phyloP scores from a whole-genome alignment of 2,113 vertebrate species.

The Bagarius yarrelli region DNA sequence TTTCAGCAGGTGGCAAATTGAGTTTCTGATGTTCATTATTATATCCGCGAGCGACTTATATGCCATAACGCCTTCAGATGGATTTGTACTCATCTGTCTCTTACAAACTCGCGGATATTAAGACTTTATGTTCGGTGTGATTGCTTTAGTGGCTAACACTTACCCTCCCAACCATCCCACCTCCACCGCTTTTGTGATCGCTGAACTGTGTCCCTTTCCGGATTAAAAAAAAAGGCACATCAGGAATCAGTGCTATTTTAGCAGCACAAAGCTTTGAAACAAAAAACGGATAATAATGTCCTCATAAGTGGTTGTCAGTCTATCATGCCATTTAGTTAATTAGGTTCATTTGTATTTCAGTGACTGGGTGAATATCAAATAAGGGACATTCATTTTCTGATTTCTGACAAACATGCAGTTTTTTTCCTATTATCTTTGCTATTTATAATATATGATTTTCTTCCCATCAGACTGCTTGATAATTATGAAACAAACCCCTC shows the following conservation, averaged over 20 bases:
- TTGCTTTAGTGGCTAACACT: not conserved
- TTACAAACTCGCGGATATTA: not conserved
- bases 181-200: not conserved
- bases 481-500: not conserved
- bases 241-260: constrained; percentile 4
- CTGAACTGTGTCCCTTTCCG: not conserved
- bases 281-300: constrained; percentile 15
- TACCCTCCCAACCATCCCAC: not conserved
- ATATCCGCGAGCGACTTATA: constrained; percentile 11
- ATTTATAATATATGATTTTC: not conserved
- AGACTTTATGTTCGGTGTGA: not conserved
- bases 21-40: constrained; percentile 43
- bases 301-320: not conserved
- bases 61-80: not conserved
- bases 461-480: not conserved
- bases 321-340: constrained; percentile 52
- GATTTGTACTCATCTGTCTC: constrained; percentile 20
- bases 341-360: constrained; percentile 46
- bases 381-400: constrained; percentile 38
- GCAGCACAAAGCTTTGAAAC: not conserved
- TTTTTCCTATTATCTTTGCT: not conserved
- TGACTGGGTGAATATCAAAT: constrained; percentile 44
- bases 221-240: not conserved
- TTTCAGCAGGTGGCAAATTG: constrained; percentile 60
- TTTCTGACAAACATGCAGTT: not conserved